These are phyloP conservation scores for Cyanoderma ruficeps DNA, from an alignment of 2,113 vertebrate species.

Conservation along the genomic window DNA sequence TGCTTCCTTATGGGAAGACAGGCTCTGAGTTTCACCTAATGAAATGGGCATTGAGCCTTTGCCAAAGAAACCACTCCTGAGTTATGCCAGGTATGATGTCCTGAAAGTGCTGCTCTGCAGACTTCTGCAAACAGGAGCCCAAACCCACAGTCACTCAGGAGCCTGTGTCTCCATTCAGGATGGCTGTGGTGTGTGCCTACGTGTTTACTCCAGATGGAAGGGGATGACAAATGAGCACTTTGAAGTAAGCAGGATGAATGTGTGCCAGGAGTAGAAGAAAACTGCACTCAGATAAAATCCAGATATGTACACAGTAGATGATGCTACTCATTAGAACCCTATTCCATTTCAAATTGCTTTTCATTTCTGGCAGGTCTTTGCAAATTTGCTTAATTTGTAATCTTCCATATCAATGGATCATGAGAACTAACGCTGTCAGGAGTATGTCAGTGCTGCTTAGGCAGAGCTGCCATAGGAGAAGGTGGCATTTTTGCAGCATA, in stretches of 20 bases:
- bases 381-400: constrained; percentile 24
- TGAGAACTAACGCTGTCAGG: neutral
- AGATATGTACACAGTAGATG: neutral
- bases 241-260: constrained; percentile 29
- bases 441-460: neutral
- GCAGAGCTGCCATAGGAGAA: neutral
- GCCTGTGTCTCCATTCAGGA: constrained; percentile 20
- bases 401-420: neutral
- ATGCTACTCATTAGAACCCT: constrained; percentile 5
- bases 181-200: neutral
- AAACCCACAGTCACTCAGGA: neutral
- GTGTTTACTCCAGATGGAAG: neutral
- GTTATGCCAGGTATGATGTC: neutral
- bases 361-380: constrained; percentile 21
- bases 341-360: constrained; percentile 40
- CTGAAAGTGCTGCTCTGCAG: neutral
- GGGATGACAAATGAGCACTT: constrained; percentile 43
- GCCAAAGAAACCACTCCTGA: neutral
- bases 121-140: neutral
- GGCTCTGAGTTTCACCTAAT: neutral
- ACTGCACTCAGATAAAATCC: constrained; percentile 43
- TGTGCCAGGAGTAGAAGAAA: constrained; percentile 41
- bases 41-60: neutral
- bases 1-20: neutral
- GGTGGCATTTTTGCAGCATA: neutral